These are phyloP conservation scores for Amphiprion clarkii DNA, from an alignment of 2,797 vertebrate species.

Conservation along the genomic window DNA sequence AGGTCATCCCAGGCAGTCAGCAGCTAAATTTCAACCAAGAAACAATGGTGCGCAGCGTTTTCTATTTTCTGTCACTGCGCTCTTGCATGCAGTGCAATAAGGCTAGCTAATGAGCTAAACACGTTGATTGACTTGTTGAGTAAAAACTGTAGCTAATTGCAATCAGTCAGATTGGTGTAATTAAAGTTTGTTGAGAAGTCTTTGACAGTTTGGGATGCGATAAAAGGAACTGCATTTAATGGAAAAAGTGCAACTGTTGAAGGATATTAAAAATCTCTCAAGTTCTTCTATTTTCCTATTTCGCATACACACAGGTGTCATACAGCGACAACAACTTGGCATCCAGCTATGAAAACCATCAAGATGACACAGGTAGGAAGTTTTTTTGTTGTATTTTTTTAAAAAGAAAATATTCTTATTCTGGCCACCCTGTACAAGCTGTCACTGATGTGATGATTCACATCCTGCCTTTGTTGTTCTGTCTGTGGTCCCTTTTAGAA, in stretches of 20 bases:
- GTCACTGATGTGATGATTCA: constrained; percentile 14
- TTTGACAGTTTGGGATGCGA: background rate
- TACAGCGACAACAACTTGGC: constrained; percentile 67
- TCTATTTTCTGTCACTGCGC: constrained; percentile 36
- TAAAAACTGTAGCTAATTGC: constrained; percentile 34
- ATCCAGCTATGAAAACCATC: constrained; percentile 81
- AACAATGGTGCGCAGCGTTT: constrained; percentile 84
- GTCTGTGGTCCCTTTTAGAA: constrained; percentile 67
- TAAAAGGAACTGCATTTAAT: background rate
- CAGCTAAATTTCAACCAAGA: constrained; percentile 83
- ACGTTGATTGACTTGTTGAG: constrained; percentile 26
- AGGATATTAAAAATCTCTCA: background rate
- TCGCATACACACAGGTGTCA: constrained; percentile 67
- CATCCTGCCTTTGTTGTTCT: constrained; percentile 18
- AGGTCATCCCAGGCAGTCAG: constrained; percentile 79
- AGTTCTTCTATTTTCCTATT: constrained; percentile 22
- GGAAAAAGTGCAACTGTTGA: background rate
- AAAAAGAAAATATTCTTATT: background rate
- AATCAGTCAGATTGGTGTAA: constrained; percentile 39
- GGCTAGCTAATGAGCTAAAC: constrained; percentile 41
- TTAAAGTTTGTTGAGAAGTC: constrained; percentile 17
- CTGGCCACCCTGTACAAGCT: background rate
- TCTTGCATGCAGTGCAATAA: constrained; percentile 25
- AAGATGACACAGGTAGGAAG: constrained; percentile 78
- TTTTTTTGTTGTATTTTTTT: background rate